Base-by-base conservation (phyloP, 2,797 vertebrate genomes). In the Acipenser transmontanus region DNA sequence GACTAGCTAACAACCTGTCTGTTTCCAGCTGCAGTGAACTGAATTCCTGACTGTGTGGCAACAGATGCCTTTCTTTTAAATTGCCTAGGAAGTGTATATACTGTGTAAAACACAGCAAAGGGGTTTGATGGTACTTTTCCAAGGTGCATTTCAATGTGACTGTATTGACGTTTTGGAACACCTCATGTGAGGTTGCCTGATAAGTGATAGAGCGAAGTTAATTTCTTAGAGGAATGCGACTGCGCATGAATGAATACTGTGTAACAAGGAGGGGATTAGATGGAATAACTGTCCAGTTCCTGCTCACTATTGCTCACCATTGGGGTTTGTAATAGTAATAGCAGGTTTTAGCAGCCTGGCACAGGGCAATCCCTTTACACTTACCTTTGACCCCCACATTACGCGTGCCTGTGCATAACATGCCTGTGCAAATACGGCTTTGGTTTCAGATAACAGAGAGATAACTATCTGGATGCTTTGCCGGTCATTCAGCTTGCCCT, bases 381-480 rank as follows among this genome's bases (percentile, higher is more conserved):
- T 76, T 76, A 76, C 78, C 78, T 82, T 80, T 86, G 81, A 80
- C 75, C 76, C 74, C 71, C 72, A 80, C 79, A 77, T 76, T 76
- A 76, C 78, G 73, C 76, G 84, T 84, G 78, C 81, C 68, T 72
- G 71, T 80, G 79, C 78, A 70, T 75, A 83, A 76, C 76, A 73
- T 73, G 71, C 75, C 73, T 79, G 75, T 78, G 70, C 82, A 80
- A 80, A 71, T 81, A 84, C 78, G 74, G 74, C 69, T 73, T 70
- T 76, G 76, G 74, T 83, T 84, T 87, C 78, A 76, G 70, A 72
- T 83, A 84, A 80, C 73, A 82, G 72, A 47, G 73, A 77, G 80
- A 82, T 84, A 81, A 81, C 79, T 84, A 80, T 85, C 81, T 76
- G 80, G 78, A 80, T 81, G 80, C 72, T 77, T 78, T 74, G 62